Evolutionary conservation across 2,113 vertebrate genomes (phyloP).

Genomic region (Callithrix jacchus): DNA sequence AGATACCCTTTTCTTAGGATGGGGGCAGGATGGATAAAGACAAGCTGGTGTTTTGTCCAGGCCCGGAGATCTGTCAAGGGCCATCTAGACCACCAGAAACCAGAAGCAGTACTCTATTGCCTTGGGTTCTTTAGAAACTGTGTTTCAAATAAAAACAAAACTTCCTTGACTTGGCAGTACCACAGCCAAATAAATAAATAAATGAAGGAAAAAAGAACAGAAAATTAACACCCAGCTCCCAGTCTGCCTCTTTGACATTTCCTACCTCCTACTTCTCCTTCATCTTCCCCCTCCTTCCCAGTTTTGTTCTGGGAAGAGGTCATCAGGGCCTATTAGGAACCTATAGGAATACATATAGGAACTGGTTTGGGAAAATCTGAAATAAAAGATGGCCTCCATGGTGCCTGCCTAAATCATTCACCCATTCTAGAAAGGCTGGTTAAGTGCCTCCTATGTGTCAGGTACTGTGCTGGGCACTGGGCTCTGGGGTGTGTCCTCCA

Average conservation of each 20-base stretch:
- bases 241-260: neutral
- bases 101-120: neutral
- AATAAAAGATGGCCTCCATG: neutral
- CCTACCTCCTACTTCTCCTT: neutral
- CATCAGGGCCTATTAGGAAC: neutral
- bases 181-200: no score
- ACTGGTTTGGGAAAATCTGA: neutral
- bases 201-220: neutral
- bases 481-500: neutral
- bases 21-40: neutral
- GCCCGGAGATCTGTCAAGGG: neutral
- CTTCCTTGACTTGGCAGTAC: neutral
- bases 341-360: neutral
- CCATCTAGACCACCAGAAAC: neutral
- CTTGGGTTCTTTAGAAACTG: neutral
- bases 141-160: slow-evolving; percentile 40
- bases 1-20: neutral
- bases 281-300: neutral
- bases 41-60: neutral
- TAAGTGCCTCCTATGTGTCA: neutral
- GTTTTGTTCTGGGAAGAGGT: neutral
- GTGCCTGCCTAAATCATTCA: neutral
- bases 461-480: neutral
- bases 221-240: neutral
- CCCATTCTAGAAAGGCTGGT: neutral